Evolutionary conservation across 2,797 vertebrate genomes (phyloP).

Genomic region (Rhadinocentrus ornatus): DNA sequence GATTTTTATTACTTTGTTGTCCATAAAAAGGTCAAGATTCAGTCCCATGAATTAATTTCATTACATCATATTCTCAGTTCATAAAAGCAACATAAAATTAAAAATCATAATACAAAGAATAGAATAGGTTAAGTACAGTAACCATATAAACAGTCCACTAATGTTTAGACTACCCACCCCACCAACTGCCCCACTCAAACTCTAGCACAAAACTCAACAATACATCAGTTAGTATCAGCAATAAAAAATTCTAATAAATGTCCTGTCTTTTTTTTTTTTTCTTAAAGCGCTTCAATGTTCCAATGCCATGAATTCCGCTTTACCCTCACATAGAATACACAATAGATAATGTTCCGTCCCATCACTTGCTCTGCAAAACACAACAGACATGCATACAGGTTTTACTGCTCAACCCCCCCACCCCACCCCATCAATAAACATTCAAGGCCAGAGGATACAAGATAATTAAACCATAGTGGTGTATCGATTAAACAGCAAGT

Average conservation of each 20-base stretch:
- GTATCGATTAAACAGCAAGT: constrained; percentile 55
- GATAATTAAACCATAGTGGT: constrained; percentile 71
- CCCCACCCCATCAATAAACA: constrained; percentile 61
- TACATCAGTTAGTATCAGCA: constrained; percentile 81
- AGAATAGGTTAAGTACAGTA: constrained; percentile 83
- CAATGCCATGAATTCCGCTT: constrained; percentile 73
- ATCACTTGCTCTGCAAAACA: constrained; percentile 77
- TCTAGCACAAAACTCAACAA: constrained; percentile 82
- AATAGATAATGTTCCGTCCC: constrained; percentile 65
- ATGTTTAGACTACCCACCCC: constrained; percentile 57
- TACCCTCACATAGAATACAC: constrained; percentile 76
- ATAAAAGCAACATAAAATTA: constrained; percentile 84
- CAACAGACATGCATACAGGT: constrained; percentile 82
- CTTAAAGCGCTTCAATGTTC: constrained; percentile 74
- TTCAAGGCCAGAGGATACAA: constrained; percentile 77
- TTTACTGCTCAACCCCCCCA: constrained; percentile 56
- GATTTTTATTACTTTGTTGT: constrained; percentile 77
- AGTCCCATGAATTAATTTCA: constrained; percentile 81
- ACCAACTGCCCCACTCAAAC: constrained; percentile 58
- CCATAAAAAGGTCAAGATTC: constrained; percentile 85
- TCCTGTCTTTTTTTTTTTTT: constrained; percentile 43
- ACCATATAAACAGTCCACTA: constrained; percentile 82
- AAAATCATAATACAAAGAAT: constrained; percentile 84
- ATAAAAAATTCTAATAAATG: constrained; percentile 69
- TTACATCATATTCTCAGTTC: constrained; percentile 81